Evolutionary conservation across 1,140 invertebrate genomes (phyloP).

Genomic region (Pomacea maculata): DNA sequence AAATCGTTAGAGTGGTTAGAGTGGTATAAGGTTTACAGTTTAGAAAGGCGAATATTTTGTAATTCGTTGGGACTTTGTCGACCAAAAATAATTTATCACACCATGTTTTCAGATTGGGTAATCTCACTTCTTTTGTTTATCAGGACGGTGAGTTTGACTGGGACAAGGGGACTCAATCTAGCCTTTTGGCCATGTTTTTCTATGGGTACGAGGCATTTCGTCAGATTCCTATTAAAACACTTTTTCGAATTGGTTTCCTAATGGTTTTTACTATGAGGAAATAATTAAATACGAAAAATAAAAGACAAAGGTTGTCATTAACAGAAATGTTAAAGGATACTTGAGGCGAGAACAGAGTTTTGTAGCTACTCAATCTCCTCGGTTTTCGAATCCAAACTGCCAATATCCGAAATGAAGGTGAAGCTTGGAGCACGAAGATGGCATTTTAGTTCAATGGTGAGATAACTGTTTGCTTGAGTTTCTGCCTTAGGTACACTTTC

Average conservation of each 20-base stretch:
- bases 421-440: too few relatives aligned
- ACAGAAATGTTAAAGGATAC: too few relatives aligned
- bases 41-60: too few relatives aligned
- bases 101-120: too few relatives aligned
- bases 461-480: neutral
- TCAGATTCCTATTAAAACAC: neutral
- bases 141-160: constrained; percentile 10
- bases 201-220: neutral
- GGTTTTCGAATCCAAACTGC: too few relatives aligned
- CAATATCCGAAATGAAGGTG: neutral
- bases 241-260: neutral
- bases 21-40: too few relatives aligned
- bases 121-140: neutral
- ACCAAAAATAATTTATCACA: too few relatives aligned
- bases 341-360: too few relatives aligned
- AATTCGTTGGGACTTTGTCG: too few relatives aligned
- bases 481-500: constrained; percentile 20
- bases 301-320: neutral
- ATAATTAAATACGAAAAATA: too few relatives aligned
- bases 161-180: constrained; percentile 2
- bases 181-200: constrained; percentile 14
- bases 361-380: neutral
- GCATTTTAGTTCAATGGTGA: too few relatives aligned
- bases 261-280: neutral
- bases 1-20: too few relatives aligned